A percentile compares a stretch with the other conserved stretches of the same genome.
Evolutionary conservation across 2,113 vertebrate species (phyloP).

Genomic region (Nothocercus julius): DNA sequence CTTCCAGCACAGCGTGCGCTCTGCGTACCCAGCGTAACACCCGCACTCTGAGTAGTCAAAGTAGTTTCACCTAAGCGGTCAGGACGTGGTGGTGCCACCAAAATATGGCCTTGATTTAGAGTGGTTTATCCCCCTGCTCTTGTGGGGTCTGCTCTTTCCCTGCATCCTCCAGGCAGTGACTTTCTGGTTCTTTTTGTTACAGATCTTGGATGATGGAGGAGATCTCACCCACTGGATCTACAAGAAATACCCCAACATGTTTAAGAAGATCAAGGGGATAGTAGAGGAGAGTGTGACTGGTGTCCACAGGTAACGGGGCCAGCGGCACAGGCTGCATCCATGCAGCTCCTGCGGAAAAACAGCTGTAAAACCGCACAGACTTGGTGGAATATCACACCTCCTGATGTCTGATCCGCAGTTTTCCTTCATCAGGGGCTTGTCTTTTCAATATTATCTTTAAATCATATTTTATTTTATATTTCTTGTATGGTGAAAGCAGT

Average conservation of each 20-base stretch:
- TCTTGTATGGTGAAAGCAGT: rapidly evolving
- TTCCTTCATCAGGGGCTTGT: not conserved
- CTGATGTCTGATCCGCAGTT: not conserved
- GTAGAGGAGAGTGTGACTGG: constrained; percentile 99
- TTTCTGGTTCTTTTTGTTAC: not conserved
- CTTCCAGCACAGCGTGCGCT: not conserved
- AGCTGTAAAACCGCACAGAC: not conserved
- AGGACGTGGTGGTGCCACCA: not conserved
- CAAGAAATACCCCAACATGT: constrained; percentile 99
- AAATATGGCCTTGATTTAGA: not conserved
- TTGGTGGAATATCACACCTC: rapidly evolving
- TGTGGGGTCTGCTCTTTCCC: not conserved
- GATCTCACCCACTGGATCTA: constrained; percentile 99
- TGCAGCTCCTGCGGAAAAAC: not conserved
- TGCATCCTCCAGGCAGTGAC: not conserved
- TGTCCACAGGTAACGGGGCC: constrained; percentile 87
- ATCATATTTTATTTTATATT: too few relatives aligned
- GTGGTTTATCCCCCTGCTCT: not conserved
- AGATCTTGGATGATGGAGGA: constrained; percentile 98
- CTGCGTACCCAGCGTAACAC: rapidly evolving
- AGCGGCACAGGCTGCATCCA: not conserved
- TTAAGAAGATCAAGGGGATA: constrained; percentile 99
- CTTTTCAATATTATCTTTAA: rapidly evolving
- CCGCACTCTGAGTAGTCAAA: not conserved
- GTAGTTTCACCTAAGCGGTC: not conserved